A percentile compares a stretch with the other conserved stretches of the same genome.
phyloP scores from a whole-genome alignment of 2,113 vertebrate species.

The Etia nguti region DNA sequence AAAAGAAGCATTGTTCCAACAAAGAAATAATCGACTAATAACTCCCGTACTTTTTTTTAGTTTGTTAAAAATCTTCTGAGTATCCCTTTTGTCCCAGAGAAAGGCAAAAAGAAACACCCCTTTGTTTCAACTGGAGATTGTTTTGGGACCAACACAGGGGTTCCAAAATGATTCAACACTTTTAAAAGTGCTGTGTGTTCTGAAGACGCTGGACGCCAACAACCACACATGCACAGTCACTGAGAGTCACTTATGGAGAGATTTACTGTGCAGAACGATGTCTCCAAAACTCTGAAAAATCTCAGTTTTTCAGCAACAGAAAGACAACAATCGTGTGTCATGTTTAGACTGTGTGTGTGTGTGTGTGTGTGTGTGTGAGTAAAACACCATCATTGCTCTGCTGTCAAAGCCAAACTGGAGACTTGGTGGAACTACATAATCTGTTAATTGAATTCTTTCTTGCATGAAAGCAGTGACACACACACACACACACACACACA shows the following conservation, averaged over 20 bases:
- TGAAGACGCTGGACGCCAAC: background rate
- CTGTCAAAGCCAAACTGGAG: constrained; percentile 25
- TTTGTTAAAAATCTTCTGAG: background rate
- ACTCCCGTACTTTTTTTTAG: background rate
- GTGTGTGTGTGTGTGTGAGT: background rate
- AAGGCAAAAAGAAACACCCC: background rate
- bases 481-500: background rate
- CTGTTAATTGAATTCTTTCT: constrained; percentile 34
- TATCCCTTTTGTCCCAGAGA: background rate
- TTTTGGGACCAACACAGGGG: background rate
- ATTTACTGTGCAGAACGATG: background rate
- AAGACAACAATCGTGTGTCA: background rate
- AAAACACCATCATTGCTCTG: background rate
- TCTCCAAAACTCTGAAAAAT: background rate
- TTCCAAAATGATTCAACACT: background rate
- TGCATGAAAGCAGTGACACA: constrained; percentile 7
- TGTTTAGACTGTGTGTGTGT: background rate
- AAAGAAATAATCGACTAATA: background rate
- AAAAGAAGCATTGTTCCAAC: background rate
- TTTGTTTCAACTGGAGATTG: too few relatives aligned
- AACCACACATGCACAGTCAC: fast-evolving
- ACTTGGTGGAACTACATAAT: constrained; percentile 25
- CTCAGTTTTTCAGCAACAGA: background rate
- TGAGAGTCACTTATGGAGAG: background rate
- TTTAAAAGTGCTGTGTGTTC: background rate